Percentiles rank a stretch among this genome's conserved stretches.
These are phyloP conservation scores for Hippocampus guttulatus DNA, from an alignment of 2,113 vertebrate species.

Conservation along the genomic window DNA sequence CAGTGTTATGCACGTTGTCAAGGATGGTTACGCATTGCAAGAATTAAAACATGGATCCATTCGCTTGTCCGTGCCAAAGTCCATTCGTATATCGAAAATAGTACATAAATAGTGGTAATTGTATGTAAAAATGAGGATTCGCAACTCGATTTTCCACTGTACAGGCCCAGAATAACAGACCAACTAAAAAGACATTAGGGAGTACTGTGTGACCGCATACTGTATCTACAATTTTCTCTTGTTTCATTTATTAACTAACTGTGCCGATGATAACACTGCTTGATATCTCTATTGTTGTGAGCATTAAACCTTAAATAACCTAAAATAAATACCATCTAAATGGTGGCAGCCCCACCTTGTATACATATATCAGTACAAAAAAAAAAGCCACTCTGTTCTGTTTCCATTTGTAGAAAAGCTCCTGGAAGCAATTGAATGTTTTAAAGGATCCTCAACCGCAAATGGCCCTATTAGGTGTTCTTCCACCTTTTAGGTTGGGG, in stretches of 20 bases:
- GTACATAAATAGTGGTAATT: too few species aligned
- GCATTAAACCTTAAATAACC: not conserved
- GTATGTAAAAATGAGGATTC: too few species aligned
- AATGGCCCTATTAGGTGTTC: not conserved
- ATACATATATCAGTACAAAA: not conserved
- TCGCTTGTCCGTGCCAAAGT: too few species aligned
- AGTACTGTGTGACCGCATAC: too few species aligned
- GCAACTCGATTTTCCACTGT: too few species aligned
- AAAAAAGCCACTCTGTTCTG: not conserved
- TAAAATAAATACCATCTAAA: not conserved
- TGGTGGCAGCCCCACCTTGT: not conserved
- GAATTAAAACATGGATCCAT: too few species aligned
- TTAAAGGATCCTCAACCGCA: not conserved
- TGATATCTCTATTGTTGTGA: not conserved
- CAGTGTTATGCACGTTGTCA: too few species aligned
- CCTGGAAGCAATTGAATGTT: slow-evolving; percentile 5
- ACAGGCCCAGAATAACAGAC: too few species aligned
- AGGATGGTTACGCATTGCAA: too few species aligned
- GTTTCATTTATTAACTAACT: not conserved
- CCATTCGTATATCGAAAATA: too few species aligned
- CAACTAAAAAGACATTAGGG: too few species aligned
- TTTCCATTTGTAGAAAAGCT: not conserved
- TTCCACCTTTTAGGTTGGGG: not conserved
- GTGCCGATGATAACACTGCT: not conserved
- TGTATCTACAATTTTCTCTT: too few species aligned